Conservation (phyloP, 2,888 invertebrate genomes). For the Palloptera scutellata region DNA sequence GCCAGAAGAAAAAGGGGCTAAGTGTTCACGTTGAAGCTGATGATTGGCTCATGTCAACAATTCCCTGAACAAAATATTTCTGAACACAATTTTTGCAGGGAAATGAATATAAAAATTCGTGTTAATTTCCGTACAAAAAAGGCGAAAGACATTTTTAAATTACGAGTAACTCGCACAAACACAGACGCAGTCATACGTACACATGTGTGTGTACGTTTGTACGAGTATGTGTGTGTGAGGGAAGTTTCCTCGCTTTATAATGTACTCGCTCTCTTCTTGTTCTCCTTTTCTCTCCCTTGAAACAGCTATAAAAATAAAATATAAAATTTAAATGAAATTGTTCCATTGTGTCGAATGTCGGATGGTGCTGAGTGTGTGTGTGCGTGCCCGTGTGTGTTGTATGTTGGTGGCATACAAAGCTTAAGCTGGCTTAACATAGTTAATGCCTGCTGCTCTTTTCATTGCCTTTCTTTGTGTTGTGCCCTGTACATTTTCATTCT, state of each 20-base stretch:
- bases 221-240: neutral
- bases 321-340: conserved; percentile 31
- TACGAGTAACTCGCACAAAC: neutral
- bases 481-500: too few relatives aligned
- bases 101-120: conserved; percentile 26
- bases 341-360: conserved; percentile 14
- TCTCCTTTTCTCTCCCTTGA: conserved; percentile 14
- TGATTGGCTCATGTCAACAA: conserved; percentile 14
- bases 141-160: conserved; percentile 13
- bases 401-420: too few relatives aligned
- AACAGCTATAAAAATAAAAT: conserved; percentile 28
- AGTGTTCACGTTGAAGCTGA: neutral
- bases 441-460: too few relatives aligned
- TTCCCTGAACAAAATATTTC: neutral
- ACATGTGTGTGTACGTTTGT: too few relatives aligned
- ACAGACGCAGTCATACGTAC: neutral
- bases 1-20: neutral
- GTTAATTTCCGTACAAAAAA: conserved; percentile 32
- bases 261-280: neutral
- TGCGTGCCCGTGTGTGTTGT: too few relatives aligned
- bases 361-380: too few relatives aligned
- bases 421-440: too few relatives aligned
- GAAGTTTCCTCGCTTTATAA: too few relatives aligned
- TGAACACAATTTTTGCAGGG: neutral
- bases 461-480: too few relatives aligned